Evolutionary conservation across 2,888 invertebrate species (phyloP), one percentile per base, ranked within the genome.

Genomic region (Zaprionus bogoriensis): DNA sequence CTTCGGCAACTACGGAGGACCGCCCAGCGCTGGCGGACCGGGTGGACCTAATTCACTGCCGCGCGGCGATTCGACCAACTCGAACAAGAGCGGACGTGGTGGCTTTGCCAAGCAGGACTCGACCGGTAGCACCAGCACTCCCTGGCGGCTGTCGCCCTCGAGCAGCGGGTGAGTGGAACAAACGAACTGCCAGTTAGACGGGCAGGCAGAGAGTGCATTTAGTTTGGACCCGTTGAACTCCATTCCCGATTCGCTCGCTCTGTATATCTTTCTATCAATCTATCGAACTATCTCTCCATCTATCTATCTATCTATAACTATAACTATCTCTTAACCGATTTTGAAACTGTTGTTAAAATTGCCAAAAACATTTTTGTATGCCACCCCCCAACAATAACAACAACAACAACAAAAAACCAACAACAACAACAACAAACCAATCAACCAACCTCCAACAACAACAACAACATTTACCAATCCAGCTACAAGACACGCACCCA

Each of bases 1-100:
- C 90, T 98, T 97, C 87, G 96, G 96, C 9, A 97, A 96, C 2
- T 96, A 96, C 88, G 94, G 94, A 10, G 93, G 92, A 23, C 91
- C 92, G 12, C 88, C 90, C 1, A 87, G 87, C 46, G 59, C 96
- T 1, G 96, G 96, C 0, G 86, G 85, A 14, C 83, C 84, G 1
- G 38, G 38, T 25, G 36, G 38, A 2, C 20, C 25, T 2, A 91
- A n/a, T n/a, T n/a, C 92, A 79, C 90, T 92, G 72, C 91, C 92
- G 20, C 92, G 94, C 27, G 94, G 93, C 6, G 95, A 95, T 80
- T 94, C 94, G 76, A 92, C 93, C 32, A 92, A 93, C 69, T 94
- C 94, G 17, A 93, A 93, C 27, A 93, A 93, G 80, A 94, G 94
- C 84, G 93, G 90, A 3, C 90, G 95, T 14, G 92, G 95, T 6